These are phyloP conservation scores for Neoitamus cyanurus DNA, from an alignment of 2,888 invertebrate species.

Conservation along the genomic window DNA sequence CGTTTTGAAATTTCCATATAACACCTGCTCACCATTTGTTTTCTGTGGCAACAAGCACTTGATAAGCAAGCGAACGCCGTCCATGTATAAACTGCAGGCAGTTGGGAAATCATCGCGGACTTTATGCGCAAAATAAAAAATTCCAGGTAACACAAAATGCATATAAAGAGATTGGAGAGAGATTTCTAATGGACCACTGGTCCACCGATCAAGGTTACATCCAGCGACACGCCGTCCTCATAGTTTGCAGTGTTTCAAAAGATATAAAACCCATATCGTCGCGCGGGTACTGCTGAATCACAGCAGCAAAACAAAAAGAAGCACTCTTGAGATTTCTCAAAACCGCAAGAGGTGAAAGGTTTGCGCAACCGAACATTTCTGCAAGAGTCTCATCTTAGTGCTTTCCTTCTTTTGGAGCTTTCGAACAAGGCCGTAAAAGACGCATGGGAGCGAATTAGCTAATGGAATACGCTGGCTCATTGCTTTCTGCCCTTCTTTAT, in stretches of 20 bases:
- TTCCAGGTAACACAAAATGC: neutral
- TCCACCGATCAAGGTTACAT: conserved; percentile 16
- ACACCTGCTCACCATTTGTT: neutral
- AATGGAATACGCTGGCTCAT: no score
- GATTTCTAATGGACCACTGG: neutral
- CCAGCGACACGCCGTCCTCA: neutral
- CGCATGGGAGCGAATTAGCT: no score
- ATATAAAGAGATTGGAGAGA: neutral
- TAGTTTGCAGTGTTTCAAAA: neutral
- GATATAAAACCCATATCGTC: neutral
- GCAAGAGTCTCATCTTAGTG: neutral
- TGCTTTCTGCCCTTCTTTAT: no score
- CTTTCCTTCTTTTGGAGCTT: neutral
- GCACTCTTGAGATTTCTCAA: neutral
- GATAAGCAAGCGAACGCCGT: neutral
- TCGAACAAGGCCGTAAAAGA: neutral
- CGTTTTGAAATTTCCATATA: neutral
- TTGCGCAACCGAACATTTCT: neutral
- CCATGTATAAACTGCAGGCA: neutral
- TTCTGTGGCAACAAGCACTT: neutral
- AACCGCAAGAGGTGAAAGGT: neutral
- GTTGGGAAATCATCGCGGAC: neutral
- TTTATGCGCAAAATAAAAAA: neutral
- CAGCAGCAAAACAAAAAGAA: neutral
- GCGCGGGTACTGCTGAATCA: neutral